Percentiles rank a stretch among this genome's conserved stretches.
Conservation (phyloP, 2,797 vertebrate genomes). For the Scleropages formosus region DNA sequence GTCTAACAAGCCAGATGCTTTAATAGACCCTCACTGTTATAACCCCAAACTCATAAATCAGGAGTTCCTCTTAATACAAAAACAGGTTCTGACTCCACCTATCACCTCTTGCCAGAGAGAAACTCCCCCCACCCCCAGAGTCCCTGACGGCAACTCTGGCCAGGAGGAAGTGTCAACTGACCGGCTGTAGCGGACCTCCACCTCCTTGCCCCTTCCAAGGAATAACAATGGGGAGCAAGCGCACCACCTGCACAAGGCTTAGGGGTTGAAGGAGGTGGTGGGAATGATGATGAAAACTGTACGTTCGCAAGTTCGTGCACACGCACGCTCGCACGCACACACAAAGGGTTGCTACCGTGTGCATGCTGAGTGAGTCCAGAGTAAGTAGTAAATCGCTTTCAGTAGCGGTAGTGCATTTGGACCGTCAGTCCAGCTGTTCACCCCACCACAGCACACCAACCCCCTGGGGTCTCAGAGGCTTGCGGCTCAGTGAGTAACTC, state of each 20-base stretch:
- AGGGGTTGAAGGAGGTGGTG: not conserved
- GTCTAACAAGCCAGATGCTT: not conserved
- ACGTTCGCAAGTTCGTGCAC: not conserved
- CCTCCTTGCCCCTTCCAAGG: not conserved
- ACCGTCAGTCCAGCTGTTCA: constrained; percentile 48
- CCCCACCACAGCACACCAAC: not conserved
- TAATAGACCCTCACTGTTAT: not conserved
- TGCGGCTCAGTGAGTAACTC: not conserved
- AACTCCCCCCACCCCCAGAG: not conserved
- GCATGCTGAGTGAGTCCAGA: not conserved
- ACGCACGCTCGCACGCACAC: not conserved
- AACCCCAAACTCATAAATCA: not conserved
- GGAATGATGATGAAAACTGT: not conserved
- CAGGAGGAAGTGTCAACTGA: not conserved
- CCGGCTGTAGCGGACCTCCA: constrained; percentile 11
- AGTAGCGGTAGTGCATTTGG: constrained; percentile 25
- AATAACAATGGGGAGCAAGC: not conserved
- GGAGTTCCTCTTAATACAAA: not conserved
- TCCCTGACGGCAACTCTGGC: not conserved
- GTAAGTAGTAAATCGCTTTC: constrained; percentile 14
- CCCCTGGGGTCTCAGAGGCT: not conserved
- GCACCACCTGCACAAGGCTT: not conserved
- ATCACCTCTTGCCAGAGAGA: not conserved
- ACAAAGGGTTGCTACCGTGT: constrained; percentile 12
- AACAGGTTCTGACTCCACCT: not conserved